Conservation (phyloP, 2,888 invertebrate genomes). For the Diadromus collaris region DNA sequence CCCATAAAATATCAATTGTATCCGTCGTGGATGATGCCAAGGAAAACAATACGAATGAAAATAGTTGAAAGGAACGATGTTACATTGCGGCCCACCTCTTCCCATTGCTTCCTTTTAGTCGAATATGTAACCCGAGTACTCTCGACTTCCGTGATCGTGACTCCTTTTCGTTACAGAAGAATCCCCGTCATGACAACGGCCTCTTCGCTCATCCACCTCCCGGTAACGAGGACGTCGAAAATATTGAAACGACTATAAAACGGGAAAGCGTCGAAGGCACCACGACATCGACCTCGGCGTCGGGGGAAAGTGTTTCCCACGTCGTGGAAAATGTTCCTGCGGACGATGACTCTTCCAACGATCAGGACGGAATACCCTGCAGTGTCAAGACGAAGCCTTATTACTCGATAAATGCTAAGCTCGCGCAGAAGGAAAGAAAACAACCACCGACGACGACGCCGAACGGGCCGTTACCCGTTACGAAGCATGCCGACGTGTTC, state of each 20-base stretch:
- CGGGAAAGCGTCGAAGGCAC: constrained; percentile 40
- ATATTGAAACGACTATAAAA: constrained; percentile 53
- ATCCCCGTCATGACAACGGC: constrained; percentile 74
- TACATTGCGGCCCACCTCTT: constrained; percentile 2
- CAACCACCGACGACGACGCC: constrained; percentile 54
- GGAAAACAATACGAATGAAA: constrained; percentile 9
- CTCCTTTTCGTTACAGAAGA: constrained; percentile 73
- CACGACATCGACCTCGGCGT: constrained; percentile 59
- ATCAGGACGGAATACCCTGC: constrained; percentile 73
- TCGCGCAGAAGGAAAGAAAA: constrained; percentile 76
- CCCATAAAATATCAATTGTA: neutral
- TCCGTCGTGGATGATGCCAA: neutral
- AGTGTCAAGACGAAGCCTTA: constrained; percentile 79
- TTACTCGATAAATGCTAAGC: constrained; percentile 78
- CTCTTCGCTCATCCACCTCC: constrained; percentile 60
- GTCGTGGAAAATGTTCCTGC: constrained; percentile 60
- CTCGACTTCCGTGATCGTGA: constrained; percentile 41
- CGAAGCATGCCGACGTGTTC: constrained; percentile 44
- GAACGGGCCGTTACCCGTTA: constrained; percentile 40
- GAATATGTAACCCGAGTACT: neutral
- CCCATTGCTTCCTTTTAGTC: constrained; percentile 29
- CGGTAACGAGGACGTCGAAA: constrained; percentile 51
- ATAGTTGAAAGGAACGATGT: constrained; percentile 7
- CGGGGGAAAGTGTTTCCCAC: constrained; percentile 59
- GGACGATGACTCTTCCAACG: constrained; percentile 74